These are phyloP conservation scores for Tetrao urogallus DNA, from an alignment of 2,113 vertebrate genomes.

Conservation along the genomic window DNA sequence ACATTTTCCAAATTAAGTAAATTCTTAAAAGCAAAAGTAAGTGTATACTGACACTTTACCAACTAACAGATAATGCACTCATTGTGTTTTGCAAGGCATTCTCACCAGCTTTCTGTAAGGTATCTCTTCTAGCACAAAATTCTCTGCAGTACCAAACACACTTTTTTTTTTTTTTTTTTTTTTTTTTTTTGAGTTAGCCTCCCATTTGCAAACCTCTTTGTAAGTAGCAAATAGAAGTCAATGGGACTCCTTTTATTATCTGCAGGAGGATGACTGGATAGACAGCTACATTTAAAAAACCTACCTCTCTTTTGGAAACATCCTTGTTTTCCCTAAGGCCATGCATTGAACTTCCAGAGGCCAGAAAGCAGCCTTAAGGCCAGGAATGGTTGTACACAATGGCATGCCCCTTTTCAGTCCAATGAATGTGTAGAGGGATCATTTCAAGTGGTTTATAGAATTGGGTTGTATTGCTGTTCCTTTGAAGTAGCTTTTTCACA, in stretches of 20 bases:
- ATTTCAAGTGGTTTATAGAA: conserved; percentile 21
- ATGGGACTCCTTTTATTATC: not conserved
- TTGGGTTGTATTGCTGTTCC: conserved; percentile 18
- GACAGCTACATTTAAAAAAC: conserved; percentile 24
- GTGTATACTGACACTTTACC: not conserved
- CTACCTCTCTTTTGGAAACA: not conserved
- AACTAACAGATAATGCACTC: not conserved
- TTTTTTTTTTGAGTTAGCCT: not conserved
- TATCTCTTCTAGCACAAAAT: not conserved
- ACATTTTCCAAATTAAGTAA: not conserved
- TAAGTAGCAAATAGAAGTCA: not conserved
- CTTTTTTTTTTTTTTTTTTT: not conserved
- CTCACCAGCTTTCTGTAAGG: not conserved
- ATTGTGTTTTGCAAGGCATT: not conserved
- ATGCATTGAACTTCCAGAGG: conserved; percentile 47
- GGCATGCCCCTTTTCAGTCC: conserved; percentile 15
- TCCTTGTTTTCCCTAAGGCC: conserved; percentile 52
- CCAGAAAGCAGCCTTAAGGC: not conserved
- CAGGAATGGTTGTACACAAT: not conserved
- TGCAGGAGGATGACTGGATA: not conserved
- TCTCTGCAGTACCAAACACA: not conserved
- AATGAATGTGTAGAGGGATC: conserved; percentile 16
- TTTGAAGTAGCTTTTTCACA: conserved; percentile 66
- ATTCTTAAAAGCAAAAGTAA: not conserved
- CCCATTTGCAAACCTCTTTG: not conserved